Percentiles rank a stretch among this genome's conserved stretches.
phyloP scores from a whole-genome alignment of 1,140 invertebrate genomes.

The Drosophila ogumai region DNA sequence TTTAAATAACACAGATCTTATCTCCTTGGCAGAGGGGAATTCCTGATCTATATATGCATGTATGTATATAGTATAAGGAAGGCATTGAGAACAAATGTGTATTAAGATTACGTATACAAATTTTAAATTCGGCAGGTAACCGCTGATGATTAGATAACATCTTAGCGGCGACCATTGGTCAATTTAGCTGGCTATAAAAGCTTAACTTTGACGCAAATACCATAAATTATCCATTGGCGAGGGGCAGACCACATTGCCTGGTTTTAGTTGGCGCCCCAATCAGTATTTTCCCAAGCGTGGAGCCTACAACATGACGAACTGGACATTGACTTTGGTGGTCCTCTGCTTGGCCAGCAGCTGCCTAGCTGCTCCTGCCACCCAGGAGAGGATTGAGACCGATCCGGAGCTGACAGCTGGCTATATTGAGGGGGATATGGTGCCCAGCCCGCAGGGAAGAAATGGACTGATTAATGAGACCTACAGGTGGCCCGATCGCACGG shows the following conservation, averaged over 20 bases:
- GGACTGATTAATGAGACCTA: conserved; percentile 86
- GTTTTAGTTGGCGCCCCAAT: neutral
- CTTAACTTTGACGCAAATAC: conserved; percentile 2
- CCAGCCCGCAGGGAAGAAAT: conserved; percentile 79
- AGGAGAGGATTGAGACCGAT: conserved; percentile 45
- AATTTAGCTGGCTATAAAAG: conserved; percentile 32
- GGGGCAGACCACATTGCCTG: neutral
- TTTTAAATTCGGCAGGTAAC: conserved; percentile 1
- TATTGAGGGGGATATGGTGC: conserved; percentile 68
- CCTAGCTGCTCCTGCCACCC: conserved; percentile 33
- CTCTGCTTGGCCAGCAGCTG: conserved; percentile 23
- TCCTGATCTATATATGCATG: neutral
- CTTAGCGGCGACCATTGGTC: conserved; percentile 21
- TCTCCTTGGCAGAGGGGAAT: neutral
- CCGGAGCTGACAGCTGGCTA: conserved; percentile 67
- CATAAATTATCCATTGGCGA: conserved; percentile 47
- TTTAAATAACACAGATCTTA: neutral
- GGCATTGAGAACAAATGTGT: neutral
- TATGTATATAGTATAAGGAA: neutral
- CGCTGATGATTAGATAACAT: conserved; percentile 31
- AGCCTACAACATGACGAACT: conserved; percentile 28
- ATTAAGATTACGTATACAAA: conserved; percentile 10
- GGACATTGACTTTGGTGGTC: neutral
- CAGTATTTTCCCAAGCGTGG: conserved; percentile 18
- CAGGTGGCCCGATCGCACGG: conserved; percentile 88